A percentile compares a stretch with the other conserved stretches of the same genome.
Evolutionary conservation across 2,888 invertebrate genomes (phyloP).

Genomic region (Unio delphinus): DNA sequence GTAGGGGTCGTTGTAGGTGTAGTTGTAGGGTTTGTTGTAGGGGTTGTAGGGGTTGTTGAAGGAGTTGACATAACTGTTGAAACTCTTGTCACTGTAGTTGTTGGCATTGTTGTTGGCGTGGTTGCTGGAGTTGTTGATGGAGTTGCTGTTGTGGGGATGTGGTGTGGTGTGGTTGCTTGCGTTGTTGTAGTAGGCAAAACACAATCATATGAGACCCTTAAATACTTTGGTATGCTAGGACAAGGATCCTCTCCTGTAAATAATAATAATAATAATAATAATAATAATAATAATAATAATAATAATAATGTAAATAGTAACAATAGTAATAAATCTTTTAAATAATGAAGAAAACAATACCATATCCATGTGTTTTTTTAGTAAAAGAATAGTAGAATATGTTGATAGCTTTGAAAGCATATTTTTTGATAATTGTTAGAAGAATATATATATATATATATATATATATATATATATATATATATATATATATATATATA

Average conservation of each 20-base stretch:
- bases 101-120: slow-evolving; percentile 6
- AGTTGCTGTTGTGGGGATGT: slow-evolving; percentile 9
- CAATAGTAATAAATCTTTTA: too few species aligned
- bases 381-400: too few species aligned
- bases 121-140: slow-evolving; percentile 17
- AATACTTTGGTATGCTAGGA: slow-evolving; percentile 37
- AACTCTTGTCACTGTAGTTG: slow-evolving; percentile 8
- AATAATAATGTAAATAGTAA: too few species aligned
- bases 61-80: slow-evolving; percentile 9
- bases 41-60: slow-evolving; percentile 9
- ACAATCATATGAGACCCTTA: slow-evolving; percentile 38
- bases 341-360: too few species aligned
- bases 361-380: too few species aligned
- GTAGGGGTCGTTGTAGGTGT: slow-evolving; percentile 8
- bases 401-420: too few species aligned
- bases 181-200: slow-evolving; percentile 35
- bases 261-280: too few species aligned
- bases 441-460: too few species aligned
- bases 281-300: too few species aligned
- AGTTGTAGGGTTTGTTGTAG: slow-evolving; percentile 8
- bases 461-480: too few species aligned
- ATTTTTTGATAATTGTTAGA: too few species aligned
- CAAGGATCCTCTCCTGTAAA: slow-evolving; percentile 45
- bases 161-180: slow-evolving; percentile 24
- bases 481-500: too few species aligned